These are phyloP conservation scores for Leucoptera coffeella DNA, from an alignment of 2,888 invertebrate genomes.

Conservation along the genomic window DNA sequence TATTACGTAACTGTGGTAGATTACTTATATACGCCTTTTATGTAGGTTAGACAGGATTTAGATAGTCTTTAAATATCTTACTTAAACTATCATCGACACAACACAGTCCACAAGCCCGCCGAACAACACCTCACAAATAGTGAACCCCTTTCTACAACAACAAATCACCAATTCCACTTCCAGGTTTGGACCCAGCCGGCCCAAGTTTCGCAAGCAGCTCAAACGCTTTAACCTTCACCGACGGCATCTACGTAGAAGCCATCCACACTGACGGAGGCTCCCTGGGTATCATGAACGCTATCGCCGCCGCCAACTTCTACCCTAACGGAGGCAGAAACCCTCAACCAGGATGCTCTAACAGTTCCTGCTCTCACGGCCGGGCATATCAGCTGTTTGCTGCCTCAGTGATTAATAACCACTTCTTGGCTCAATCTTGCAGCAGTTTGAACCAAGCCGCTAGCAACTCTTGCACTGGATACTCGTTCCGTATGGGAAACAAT, in stretches of 20 bases:
- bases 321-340: conserved; percentile 11
- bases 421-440: conserved; percentile 16
- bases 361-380: conserved; percentile 25
- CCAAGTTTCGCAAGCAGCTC: conserved; percentile 3
- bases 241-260: conserved; percentile 14
- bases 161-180: too few relatives aligned
- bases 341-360: conserved; percentile 20
- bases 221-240: conserved; percentile 8
- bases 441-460: conserved; percentile 15
- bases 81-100: too few relatives aligned
- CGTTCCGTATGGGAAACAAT: conserved; percentile 19
- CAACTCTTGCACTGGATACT: conserved; percentile 13
- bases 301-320: conserved; percentile 15
- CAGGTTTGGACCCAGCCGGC: conserved; percentile 7
- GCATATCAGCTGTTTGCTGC: conserved; percentile 20
- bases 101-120: too few relatives aligned
- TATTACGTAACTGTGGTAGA: too few relatives aligned
- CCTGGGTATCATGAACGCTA: conserved; percentile 10
- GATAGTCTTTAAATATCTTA: too few relatives aligned
- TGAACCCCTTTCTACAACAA: too few relatives aligned
- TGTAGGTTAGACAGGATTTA: too few relatives aligned
- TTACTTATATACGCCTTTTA: too few relatives aligned
- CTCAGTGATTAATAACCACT: conserved; percentile 17
- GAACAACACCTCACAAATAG: too few relatives aligned
- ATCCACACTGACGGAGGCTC: conserved; percentile 13